A percentile compares a stretch with the other conserved stretches of the same genome.
Conservation (phyloP, 2,797 vertebrate genomes). For the Dermochelys coriacea region DNA sequence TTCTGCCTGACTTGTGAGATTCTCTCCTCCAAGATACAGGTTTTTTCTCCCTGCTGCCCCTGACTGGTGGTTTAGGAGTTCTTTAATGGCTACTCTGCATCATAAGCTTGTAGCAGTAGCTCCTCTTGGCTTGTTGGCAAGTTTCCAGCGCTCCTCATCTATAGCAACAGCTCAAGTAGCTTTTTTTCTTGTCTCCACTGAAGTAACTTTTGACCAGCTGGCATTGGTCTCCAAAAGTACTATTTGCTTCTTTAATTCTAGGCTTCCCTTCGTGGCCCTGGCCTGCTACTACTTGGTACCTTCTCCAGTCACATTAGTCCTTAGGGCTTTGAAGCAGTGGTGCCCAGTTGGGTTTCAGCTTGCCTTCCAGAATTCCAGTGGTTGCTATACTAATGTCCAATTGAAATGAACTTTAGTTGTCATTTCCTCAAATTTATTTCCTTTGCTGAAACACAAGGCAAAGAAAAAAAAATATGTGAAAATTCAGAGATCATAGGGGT, state of each 20-base stretch:
- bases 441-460: background rate
- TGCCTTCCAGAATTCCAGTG: background rate
- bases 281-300: background rate
- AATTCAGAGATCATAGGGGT: background rate
- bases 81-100: conserved; percentile 19
- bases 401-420: background rate
- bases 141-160: background rate
- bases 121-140: conserved; percentile 42
- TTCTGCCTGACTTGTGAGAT: background rate
- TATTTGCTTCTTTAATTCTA: background rate
- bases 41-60: background rate
- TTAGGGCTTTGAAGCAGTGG: background rate
- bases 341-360: background rate
- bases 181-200: background rate
- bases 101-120: conserved; percentile 1
- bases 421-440: background rate
- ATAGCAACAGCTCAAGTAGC: background rate
- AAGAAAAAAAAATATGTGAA: background rate
- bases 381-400: background rate
- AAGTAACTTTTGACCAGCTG: background rate
- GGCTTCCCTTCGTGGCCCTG: background rate
- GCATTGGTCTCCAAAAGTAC: background rate
- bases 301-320: background rate
- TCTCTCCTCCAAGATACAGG: background rate
- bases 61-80: conserved; percentile 11